phyloP scores from a whole-genome alignment of 2,888 invertebrate genomes.

The Agriopis marginaria region DNA sequence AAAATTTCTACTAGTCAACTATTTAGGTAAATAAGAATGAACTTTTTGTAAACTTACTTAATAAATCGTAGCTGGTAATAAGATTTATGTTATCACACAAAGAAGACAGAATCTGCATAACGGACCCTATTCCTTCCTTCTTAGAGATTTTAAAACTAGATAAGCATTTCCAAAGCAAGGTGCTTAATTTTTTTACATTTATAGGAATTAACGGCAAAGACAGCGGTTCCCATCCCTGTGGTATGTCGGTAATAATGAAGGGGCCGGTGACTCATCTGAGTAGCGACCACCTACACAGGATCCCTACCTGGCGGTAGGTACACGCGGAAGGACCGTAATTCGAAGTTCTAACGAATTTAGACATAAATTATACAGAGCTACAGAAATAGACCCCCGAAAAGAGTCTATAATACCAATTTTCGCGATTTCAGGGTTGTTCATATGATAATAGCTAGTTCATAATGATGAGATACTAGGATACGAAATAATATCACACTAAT shows the following conservation, averaged over 20 bases:
- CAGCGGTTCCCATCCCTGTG: slow-evolving; percentile 44
- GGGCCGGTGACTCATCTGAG: slow-evolving; percentile 45
- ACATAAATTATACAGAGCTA: not conserved
- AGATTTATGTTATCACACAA: too few relatives aligned
- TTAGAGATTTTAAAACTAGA: not conserved
- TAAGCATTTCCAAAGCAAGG: slow-evolving; percentile 2
- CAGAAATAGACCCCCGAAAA: not conserved
- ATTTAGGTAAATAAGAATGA: too few relatives aligned
- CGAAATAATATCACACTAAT: too few relatives aligned
- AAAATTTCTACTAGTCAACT: too few relatives aligned
- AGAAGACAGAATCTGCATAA: not conserved
- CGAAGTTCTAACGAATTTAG: slow-evolving; percentile 40
- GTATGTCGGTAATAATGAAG: slow-evolving; percentile 44
- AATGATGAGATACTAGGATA: too few relatives aligned
- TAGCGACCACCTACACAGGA: slow-evolving; percentile 10
- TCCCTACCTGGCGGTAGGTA: slow-evolving; percentile 45
- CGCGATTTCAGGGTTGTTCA: too few relatives aligned
- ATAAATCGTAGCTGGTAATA: too few relatives aligned
- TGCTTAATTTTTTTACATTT: slow-evolving; percentile 14
- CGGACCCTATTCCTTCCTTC: not conserved
- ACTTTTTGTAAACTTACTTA: too few relatives aligned
- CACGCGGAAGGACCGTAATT: slow-evolving; percentile 14
- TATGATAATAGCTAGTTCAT: too few relatives aligned
- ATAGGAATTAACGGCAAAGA: slow-evolving; percentile 26
- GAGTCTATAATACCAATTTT: not conserved